Evolutionary conservation across 2,797 vertebrate genomes (phyloP).

Genomic region (Numenius phaeopus): DNA sequence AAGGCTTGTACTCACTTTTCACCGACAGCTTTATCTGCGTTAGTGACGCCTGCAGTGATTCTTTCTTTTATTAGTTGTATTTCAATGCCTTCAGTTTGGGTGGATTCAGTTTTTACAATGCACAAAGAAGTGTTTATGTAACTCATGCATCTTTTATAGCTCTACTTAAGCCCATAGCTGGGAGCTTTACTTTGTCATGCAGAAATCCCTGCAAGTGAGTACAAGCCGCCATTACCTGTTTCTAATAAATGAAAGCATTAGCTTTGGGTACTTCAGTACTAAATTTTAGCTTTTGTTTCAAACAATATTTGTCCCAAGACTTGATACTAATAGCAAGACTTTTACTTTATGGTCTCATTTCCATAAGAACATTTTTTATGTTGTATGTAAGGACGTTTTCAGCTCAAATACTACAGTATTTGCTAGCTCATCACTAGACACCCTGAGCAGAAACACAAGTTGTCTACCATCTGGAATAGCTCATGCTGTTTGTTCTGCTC

Average conservation of each 20-base stretch:
- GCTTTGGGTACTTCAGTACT: background rate
- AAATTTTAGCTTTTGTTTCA: background rate
- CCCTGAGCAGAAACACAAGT: conserved; percentile 26
- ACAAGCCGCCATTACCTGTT: background rate
- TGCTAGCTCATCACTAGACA: conserved; percentile 36
- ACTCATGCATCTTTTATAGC: background rate
- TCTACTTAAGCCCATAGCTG: background rate
- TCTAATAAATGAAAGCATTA: background rate
- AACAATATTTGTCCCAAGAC: background rate
- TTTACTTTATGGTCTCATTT: background rate
- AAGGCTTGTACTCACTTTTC: background rate
- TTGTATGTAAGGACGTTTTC: background rate
- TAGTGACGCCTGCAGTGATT: background rate
- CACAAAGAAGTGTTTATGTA: background rate
- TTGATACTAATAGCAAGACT: background rate
- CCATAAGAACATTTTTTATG: background rate
- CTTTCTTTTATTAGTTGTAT: background rate
- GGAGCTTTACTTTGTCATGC: background rate
- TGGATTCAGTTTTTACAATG: background rate
- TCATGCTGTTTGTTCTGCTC: conserved; percentile 5
- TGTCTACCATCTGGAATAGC: conserved; percentile 46
- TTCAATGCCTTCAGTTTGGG: background rate
- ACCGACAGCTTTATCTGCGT: rapidly evolving
- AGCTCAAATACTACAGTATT: background rate
- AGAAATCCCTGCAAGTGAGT: background rate